Base-by-base conservation (phyloP, 2,888 invertebrate species). In the Iselma pallidipennis region DNA sequence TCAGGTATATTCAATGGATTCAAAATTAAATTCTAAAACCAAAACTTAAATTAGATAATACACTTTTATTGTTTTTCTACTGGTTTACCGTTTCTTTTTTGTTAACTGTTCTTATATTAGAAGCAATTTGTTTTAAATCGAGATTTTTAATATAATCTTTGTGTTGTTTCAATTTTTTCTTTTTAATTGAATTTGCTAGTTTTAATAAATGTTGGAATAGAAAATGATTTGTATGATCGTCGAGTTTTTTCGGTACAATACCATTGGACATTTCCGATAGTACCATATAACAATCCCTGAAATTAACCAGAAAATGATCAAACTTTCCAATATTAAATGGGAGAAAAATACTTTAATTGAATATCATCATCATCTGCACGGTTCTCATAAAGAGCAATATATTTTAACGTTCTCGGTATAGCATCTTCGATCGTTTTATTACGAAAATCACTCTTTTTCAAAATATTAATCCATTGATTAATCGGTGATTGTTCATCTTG, bases 381-480 rank as follows among this genome's bases (percentile, higher is more conserved):
- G 9, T 74, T 69, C 65, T 78, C 80, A 66, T 73, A 80, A 23
- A 78, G 64, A 5, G 77, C 76, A 51, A 80, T 78, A 56, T 79
- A 80, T 61, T 80, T 80, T n/a, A 80, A 66, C 23, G 73, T 72
- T 58, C 77, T 74, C 9, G 78, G 70, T 26, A 79, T 63, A 31
- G 65, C 57, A 33, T 73, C 55, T 2, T 42, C 54, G 25, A 4
- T 55, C 1, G 14, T 33, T 5, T 55, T 53, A 12, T 31, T 33
- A 7, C 26, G 42, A 10, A 26, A 29, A 10, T 14, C 9, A 5
- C 21, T 51, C 23, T 37, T 63, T 55, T 72, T 68, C 25, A 78
- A 55, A 33, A 78, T 62, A 37, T 74, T 61, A 10, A 77, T 71
- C 80, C 80, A 80, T 57, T 71, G 61, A 56, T 74, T 75, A 12